These are phyloP conservation scores for Petrolisthes cinctipes DNA, from an alignment of 2,888 invertebrate genomes.

Conservation along the genomic window DNA sequence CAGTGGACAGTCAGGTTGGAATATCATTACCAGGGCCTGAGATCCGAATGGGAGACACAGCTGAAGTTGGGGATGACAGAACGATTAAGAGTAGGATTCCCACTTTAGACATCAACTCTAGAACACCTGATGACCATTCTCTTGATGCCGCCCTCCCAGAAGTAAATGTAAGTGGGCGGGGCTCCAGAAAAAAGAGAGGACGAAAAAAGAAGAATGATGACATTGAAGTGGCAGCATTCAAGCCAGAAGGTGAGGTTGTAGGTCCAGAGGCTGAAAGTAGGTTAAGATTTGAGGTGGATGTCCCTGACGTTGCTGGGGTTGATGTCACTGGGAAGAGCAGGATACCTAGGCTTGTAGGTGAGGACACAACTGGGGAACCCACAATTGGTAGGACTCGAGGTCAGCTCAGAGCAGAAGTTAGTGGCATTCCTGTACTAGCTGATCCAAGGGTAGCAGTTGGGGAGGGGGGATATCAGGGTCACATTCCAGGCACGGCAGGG, in stretches of 20 bases:
- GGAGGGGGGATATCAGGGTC: conserved; percentile 31
- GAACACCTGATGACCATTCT: neutral
- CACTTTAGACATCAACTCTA: neutral
- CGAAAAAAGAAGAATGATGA: conserved; percentile 25
- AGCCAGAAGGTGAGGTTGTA: neutral
- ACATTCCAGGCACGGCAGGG: conserved; percentile 46
- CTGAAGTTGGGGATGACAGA: neutral
- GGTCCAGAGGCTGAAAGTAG: neutral
- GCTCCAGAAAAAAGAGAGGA: conserved; percentile 42
- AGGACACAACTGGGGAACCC: neutral
- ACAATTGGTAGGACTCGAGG: neutral
- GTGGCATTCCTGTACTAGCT: conserved; percentile 32
- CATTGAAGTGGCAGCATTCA: neutral
- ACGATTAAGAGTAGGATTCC: neutral
- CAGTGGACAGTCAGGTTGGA: neutral
- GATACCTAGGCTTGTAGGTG: neutral
- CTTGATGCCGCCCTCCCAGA: neutral
- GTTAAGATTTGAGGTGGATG: neutral
- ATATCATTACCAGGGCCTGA: neutral
- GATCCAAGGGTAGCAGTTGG: neutral
- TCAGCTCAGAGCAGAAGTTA: neutral
- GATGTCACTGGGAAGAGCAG: neutral
- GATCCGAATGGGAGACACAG: neutral
- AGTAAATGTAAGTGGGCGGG: conserved; percentile 14
- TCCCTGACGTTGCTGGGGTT: neutral